phyloP scores from a whole-genome alignment of 2,113 vertebrate genomes.

The Capreolus pygargus region DNA sequence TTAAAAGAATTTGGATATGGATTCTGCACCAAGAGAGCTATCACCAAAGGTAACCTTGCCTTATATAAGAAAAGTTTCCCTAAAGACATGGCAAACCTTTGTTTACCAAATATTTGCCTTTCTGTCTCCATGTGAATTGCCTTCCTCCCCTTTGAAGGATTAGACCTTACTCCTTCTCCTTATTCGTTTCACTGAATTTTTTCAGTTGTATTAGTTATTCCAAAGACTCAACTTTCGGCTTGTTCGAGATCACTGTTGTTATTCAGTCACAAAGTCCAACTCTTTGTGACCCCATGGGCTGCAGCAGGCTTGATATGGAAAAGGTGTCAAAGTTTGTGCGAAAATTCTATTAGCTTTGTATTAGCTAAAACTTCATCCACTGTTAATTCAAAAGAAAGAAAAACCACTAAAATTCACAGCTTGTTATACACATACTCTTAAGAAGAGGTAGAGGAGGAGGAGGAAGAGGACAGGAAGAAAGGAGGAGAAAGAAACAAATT shows the following conservation, averaged over 20 bases:
- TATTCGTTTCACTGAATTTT: not conserved
- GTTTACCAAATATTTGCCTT: not conserved
- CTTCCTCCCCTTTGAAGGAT: not conserved
- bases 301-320: not conserved
- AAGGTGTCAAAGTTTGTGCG: not conserved
- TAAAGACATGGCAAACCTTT: not conserved
- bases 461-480: not conserved
- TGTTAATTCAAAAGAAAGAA: not conserved
- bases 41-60: not conserved
- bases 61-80: not conserved
- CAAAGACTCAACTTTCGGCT: not conserved
- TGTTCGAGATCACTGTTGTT: not conserved
- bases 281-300: not conserved
- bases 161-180: not conserved
- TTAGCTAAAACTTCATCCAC: conserved; percentile 8
- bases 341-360: not conserved
- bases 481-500: not conserved
- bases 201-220: not conserved
- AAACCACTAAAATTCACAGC: not conserved
- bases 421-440: not conserved
- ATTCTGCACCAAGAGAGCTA: not conserved
- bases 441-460: not conserved
- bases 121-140: not conserved
- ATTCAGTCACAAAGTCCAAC: not conserved
- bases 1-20: not conserved